These are phyloP conservation scores for Cheumatopsyche charites DNA, from an alignment of 1,140 invertebrate species.

Conservation along the genomic window DNA sequence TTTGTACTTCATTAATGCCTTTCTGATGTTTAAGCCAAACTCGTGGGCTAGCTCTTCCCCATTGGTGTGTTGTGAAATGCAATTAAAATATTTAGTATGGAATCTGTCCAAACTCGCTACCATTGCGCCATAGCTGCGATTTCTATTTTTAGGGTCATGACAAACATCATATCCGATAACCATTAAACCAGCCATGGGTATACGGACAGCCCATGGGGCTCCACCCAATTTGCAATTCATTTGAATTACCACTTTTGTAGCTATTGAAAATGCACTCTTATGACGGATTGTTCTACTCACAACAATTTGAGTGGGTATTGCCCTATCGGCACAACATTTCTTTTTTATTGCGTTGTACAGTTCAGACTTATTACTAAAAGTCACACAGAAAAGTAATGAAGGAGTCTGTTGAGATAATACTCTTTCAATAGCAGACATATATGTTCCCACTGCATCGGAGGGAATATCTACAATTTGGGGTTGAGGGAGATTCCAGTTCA, in stretches of 20 bases:
- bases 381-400: constrained; percentile 72
- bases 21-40: constrained; percentile 65
- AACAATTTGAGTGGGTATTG: constrained; percentile 79
- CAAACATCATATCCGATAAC: constrained; percentile 90
- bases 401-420: constrained; percentile 62
- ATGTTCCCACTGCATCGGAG: constrained; percentile 61
- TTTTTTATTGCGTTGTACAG: constrained; percentile 85
- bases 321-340: constrained; percentile 78
- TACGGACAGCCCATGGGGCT: constrained; percentile 83
- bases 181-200: constrained; percentile 83
- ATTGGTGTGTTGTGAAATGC: constrained; percentile 70
- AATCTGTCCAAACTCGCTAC: constrained; percentile 75
- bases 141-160: constrained; percentile 69
- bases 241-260: constrained; percentile 89
- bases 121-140: constrained; percentile 73
- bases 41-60: constrained; percentile 75
- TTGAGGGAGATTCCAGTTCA: constrained; percentile 59
- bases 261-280: constrained; percentile 73
- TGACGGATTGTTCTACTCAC: constrained; percentile 64
- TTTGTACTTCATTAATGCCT: constrained; percentile 66
- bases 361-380: constrained; percentile 71
- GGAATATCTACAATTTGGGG: constrained; percentile 61
- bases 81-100: constrained; percentile 72
- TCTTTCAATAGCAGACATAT: constrained; percentile 64
- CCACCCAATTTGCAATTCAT: constrained; percentile 97